Base-by-base conservation (phyloP, 2,797 vertebrate genomes). In the Thalassophryne amazonica region DNA sequence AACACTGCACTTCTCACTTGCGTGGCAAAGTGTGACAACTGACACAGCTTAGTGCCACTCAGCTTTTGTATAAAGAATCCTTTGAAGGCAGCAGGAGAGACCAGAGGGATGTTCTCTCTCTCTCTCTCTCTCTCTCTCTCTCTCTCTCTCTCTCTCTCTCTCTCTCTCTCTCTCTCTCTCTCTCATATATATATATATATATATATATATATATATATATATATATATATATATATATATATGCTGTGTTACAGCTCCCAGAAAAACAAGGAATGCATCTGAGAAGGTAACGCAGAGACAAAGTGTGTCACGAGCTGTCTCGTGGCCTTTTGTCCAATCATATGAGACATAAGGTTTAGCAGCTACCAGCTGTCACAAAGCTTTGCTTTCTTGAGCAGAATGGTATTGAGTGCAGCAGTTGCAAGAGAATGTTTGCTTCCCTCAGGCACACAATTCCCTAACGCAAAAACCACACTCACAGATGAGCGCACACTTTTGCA, bases 1-100 rank as follows among this genome's bases (percentile, higher is more conserved):
- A 59, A 71, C 65, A 19, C 39, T 24, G 48, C 62, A 79, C 77
- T 81, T 78, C 67, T 83, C 60, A 66, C 63, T 68, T 47, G 58
- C 75, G 63, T 82, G 73, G 48, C 65, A 78, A 86, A 75, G 76
- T 85, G 81, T 78, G 84, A 88, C 80, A 85, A 79, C 75, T 77
- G 78, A 86, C 78, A 73, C 64, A 58, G 78, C 79, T 82, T 77
- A 79, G 76, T 83, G 80, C 69, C 76, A 80, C 64, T 76, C 70
- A 52, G 67, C 71, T 56, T 80, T 79, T 78, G 70, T 61, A 29
- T 54, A 38, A 60, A 51, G 73, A 74, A 78, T 73, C 76, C 76
- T 79, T n/a, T 57, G 13, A 78, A 84, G 67, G 65, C 64, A 73
- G 54, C 36, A 48, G 42, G 41, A 54, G 50, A 57, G 54, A 77